Evolutionary conservation across 2,113 vertebrate genomes (phyloP).

Genomic region (Todiramphus saurophagus): DNA sequence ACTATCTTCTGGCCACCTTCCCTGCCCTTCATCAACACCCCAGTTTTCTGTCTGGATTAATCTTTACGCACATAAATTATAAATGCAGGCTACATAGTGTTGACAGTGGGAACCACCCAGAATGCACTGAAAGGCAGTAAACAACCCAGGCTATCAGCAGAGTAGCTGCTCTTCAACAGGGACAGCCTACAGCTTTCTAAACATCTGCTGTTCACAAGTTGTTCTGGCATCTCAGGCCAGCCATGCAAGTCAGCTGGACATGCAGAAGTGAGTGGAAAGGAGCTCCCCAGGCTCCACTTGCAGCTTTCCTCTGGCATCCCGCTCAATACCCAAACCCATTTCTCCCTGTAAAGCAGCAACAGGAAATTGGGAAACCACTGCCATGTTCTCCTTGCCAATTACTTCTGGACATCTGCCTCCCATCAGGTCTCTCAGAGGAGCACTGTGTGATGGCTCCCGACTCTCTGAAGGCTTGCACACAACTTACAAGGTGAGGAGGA

Average conservation of each 20-base stretch:
- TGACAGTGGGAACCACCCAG: background rate
- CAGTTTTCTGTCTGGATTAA: background rate
- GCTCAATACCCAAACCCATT: background rate
- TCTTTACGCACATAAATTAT: background rate
- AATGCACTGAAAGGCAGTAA: background rate
- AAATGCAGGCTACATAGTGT: background rate
- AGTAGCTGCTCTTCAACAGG: background rate
- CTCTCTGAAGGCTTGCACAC: background rate
- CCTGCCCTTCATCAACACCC: background rate
- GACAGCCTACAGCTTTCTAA: background rate
- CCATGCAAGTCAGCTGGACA: background rate
- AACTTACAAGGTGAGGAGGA: background rate
- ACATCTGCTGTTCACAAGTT: background rate
- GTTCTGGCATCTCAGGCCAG: background rate
- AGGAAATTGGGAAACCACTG: background rate
- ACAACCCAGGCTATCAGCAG: background rate
- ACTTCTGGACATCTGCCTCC: background rate
- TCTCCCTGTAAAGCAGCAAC: background rate
- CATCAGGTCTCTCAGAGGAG: background rate
- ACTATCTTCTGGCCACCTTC: background rate
- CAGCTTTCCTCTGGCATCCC: accelerated
- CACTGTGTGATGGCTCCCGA: background rate
- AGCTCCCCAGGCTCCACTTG: background rate
- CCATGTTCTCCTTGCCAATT: background rate
- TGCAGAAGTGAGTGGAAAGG: accelerated